A percentile compares a stretch with the other conserved stretches of the same genome.
Conservation (phyloP, 2,797 vertebrate genomes). For the Xiphorhynchus erythropygius region DNA sequence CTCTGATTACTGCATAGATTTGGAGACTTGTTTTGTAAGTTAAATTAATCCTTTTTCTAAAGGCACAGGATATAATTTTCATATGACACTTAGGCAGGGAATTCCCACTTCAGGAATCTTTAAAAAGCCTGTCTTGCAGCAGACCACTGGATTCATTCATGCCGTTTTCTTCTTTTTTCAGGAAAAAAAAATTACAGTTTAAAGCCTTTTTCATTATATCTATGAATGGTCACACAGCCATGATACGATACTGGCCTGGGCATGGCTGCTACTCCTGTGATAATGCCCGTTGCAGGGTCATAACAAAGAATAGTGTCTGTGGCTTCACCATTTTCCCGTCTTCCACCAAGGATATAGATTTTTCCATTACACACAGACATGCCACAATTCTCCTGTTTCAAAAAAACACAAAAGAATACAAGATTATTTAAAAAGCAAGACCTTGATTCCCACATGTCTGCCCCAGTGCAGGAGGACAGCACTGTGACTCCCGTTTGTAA, state of each 20-base stretch:
- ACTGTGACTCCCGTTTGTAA: not conserved
- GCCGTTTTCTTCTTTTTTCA: conserved; percentile 12
- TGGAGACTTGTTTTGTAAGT: conserved; percentile 46
- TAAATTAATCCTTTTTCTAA: conserved; percentile 47
- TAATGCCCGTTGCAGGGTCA: conserved; percentile 92
- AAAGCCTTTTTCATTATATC: conserved; percentile 93
- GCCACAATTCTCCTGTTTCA: conserved; percentile 92
- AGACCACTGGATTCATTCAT: conserved; percentile 43
- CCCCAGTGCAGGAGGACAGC: not conserved
- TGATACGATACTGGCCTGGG: conserved; percentile 96
- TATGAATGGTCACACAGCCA: conserved; percentile 96
- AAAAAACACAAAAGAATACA: conserved; percentile 54
- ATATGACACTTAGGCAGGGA: conserved; percentile 12
- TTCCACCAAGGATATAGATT: conserved; percentile 96
- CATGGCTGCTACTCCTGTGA: conserved; percentile 93
- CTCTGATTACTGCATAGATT: conserved; percentile 10
- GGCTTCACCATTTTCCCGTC: conserved; percentile 91
- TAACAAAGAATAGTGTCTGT: conserved; percentile 94
- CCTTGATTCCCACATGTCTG: not conserved
- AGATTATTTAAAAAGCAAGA: not conserved
- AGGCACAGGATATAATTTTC: conserved; percentile 54
- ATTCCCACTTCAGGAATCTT: conserved; percentile 54
- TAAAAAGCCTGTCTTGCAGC: conserved; percentile 53
- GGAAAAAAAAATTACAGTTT: conserved; percentile 66
- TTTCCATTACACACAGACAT: conserved; percentile 99